Base-by-base conservation (phyloP, 2,797 vertebrate genomes). In the Parotocinclus haroldoi region DNA sequence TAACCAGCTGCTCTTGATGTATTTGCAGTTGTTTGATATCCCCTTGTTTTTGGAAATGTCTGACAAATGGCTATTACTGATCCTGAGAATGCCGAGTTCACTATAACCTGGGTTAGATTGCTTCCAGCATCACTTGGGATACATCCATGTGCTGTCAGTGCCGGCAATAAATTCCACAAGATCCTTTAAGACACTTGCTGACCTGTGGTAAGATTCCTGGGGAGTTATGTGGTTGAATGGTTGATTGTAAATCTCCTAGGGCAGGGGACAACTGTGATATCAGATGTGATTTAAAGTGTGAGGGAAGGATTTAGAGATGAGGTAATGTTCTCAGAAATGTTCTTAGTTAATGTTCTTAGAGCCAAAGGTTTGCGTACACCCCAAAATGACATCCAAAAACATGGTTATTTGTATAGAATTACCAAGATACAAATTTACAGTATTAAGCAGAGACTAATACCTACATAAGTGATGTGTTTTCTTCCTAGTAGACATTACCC, bases 71-170 rank as follows among this genome's bases (percentile, higher is more conserved):
- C 52, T 80, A 37, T 78, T 81, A 84, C 78, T 60, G 54, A 68
- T 75, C 67, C 64, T 77, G 80, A 82, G 79, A 79, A 67, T 74
- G 66, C 79, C 74, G 79, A 77, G 79, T 76, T 66, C 60, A 78
- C 68, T 77, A 77, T 81, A 69, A 63, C 68, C 45, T 36, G 74
- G 77, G 83, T 75, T 79, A 78, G 80, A 84, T 77, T 70, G 76
- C 79, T 86, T 84, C 82, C 81, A 73, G 48, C 66, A 84, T 73
- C 82, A 83, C 86, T 83, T 78, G 85, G 83, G 83, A 84, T 80
- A 73, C 55, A 38, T 60, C 61, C 70, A 60, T 83, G 75, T 36
- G 45, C 79, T 77, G 84, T 78, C 81, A n/a, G 18, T 50, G 71
- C 72, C 48, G 66, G 77, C 84, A 85, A 81, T 71, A 72, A 70